These are phyloP conservation scores for Hydriomena furcata DNA, from an alignment of 2,888 invertebrate genomes.

Conservation along the genomic window DNA sequence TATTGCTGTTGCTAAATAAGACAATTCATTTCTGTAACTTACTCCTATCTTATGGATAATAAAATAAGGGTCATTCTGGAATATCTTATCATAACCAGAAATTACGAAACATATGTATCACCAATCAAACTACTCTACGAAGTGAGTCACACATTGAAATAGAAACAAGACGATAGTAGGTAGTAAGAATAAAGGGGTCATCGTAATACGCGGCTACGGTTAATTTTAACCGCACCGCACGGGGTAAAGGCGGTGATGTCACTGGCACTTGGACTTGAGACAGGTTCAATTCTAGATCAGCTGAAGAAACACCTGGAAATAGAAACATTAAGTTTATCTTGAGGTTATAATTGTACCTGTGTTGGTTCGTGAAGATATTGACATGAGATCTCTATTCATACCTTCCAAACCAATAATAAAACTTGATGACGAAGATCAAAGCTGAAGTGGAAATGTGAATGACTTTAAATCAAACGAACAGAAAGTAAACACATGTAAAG, in stretches of 20 bases:
- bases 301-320: slow-evolving; percentile 9
- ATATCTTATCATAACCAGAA: slow-evolving; percentile 45
- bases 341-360: not conserved
- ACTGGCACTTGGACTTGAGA: slow-evolving; percentile 29
- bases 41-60: no score
- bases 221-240: slow-evolving; percentile 33
- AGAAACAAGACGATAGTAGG: slow-evolving; percentile 34
- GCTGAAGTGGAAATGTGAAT: no score
- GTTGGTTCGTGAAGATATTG: no score
- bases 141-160: slow-evolving; percentile 46
- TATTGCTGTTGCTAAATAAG: no score
- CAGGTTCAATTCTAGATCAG: slow-evolving; percentile 13
- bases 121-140: slow-evolving; percentile 6
- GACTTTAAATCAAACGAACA: no score
- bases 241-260: slow-evolving; percentile 20
- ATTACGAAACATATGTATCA: slow-evolving; percentile 46
- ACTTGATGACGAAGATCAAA: not conserved
- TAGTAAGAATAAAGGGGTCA: slow-evolving; percentile 47
- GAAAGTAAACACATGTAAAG: not conserved
- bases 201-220: slow-evolving; percentile 33
- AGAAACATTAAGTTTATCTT: not conserved
- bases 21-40: no score
- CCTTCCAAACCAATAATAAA: not conserved
- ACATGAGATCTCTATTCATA: not conserved
- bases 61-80: no score